Base-by-base conservation (phyloP, 1,140 invertebrate species). In the Anthonomus grandis region DNA sequence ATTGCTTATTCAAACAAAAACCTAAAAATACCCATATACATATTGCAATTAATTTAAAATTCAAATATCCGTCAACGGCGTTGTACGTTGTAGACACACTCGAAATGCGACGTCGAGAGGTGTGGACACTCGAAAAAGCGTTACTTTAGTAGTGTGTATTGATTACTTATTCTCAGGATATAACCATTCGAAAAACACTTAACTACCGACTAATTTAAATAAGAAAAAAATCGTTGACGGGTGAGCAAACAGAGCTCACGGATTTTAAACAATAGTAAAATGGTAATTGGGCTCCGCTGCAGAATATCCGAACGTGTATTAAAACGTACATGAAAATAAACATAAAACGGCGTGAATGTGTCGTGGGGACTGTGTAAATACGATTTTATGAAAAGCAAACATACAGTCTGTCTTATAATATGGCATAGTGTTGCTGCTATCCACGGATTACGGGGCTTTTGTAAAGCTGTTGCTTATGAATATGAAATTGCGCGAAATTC, bases 231-330 rank as follows among this genome's bases (percentile, higher is more conserved):
- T 31, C 39, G 42, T 56, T 45, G 42, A 56, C 53, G 48, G 27
- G 44, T 31, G 39, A 56, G 53, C 38, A 45, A 56, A 56, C 53
- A 56, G 48, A 47, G 44, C 53, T 56, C 44, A 41, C 22, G 44
- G 42, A 56, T 47, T 56, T 56, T 46, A 56, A 56, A 56, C 53
- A 56, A 56, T 56, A 47, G 53, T 56, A 56, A 47, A 47, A 56
- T 56, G 53, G 42, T 47, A 56, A 56, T 56, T 25, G 39, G 23
- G 48, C 12, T 56, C 51, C n/a, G 23, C 17, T 25, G 53, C 53
- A 47, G 42, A 56, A 56, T 56, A 47, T 24, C 53, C 37, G 38
- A 56, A 31, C 38, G 42, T 6, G 22, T 47, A 56, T 47, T 46
- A 47, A 47, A 47, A 39, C 31, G 36, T 39, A 56, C 44, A 52